Conservation (phyloP, 2,113 vertebrate species). For the Pollachius pollachius region DNA sequence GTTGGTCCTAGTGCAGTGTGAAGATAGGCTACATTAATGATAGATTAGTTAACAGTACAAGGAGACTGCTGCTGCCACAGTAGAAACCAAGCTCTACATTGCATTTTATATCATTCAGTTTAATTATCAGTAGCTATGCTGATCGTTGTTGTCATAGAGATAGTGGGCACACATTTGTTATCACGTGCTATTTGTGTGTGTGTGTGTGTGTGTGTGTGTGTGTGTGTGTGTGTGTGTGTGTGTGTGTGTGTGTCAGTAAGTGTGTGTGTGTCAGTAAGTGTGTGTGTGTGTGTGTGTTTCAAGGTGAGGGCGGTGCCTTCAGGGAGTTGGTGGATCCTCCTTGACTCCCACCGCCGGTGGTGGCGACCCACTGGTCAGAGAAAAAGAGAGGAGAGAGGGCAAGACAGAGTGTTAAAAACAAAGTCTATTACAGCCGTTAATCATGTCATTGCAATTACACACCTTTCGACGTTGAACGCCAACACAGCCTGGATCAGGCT, state of each 20-base stretch:
- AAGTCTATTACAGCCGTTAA: neutral
- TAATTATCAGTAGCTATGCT: too few relatives aligned
- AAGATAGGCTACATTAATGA: slow-evolving; percentile 2
- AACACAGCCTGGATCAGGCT: neutral
- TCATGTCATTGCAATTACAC: neutral
- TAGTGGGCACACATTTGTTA: too few relatives aligned
- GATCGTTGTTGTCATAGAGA: too few relatives aligned
- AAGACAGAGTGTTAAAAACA: neutral
- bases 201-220: too few relatives aligned
- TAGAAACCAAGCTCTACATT: neutral
- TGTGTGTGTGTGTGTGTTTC: slow-evolving; percentile 24
- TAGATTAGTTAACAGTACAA: neutral
- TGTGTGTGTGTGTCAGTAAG: slow-evolving; percentile 12
- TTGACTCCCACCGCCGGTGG: slow-evolving; percentile 59
- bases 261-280: slow-evolving; percentile 8
- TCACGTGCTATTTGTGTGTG: too few relatives aligned
- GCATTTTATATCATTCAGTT: too few relatives aligned
- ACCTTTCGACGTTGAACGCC: neutral
- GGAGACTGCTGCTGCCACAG: slow-evolving; percentile 16
- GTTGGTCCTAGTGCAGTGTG: slow-evolving; percentile 19
- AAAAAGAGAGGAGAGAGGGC: slow-evolving; percentile 12
- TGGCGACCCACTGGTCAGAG: slow-evolving; percentile 51
- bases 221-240: neutral
- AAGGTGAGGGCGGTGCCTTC: slow-evolving; percentile 68
- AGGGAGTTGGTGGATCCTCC: slow-evolving; percentile 69